Percentiles rank a stretch among this genome's conserved stretches.
These are phyloP conservation scores for Tetragonula clypearis DNA, from an alignment of 1,140 invertebrate species.

Conservation along the genomic window DNA sequence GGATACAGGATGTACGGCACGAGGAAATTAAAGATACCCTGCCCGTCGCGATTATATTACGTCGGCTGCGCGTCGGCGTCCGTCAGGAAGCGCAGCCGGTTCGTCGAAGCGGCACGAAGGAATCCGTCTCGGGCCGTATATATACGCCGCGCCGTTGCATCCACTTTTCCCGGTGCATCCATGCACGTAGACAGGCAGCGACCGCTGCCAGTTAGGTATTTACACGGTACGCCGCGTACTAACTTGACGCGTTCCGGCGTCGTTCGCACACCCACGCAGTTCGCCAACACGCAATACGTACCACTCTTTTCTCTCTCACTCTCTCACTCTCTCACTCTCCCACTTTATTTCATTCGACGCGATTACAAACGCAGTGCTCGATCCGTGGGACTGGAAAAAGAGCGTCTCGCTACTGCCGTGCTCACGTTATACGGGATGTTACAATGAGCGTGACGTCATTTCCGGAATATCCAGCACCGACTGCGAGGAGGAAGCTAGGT, in stretches of 20 bases:
- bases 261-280: constrained; percentile 60
- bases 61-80: not conserved
- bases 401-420: constrained; percentile 53
- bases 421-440: constrained; percentile 73
- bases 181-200: not conserved
- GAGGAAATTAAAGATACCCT: constrained; percentile 21
- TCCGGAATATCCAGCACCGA: constrained; percentile 72
- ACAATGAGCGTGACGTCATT: constrained; percentile 77
- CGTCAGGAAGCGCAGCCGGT: not conserved
- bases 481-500: constrained; percentile 73
- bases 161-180: constrained; percentile 29
- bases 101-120: constrained; percentile 17
- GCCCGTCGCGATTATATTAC: constrained; percentile 11
- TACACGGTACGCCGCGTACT: constrained; percentile 60
- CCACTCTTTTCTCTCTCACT: not conserved
- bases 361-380: constrained; percentile 22
- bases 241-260: constrained; percentile 23
- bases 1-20: not conserved
- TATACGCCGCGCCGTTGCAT: not conserved
- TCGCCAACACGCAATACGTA: constrained; percentile 23
- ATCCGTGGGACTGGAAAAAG: constrained; percentile 64
- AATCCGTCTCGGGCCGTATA: not conserved
- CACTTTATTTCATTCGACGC: not conserved
- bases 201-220: constrained; percentile 53
- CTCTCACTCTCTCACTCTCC: not conserved